These are phyloP conservation scores for Scaptomyza cyrtandrae DNA, from an alignment of 2,888 invertebrate genomes.

Conservation along the genomic window DNA sequence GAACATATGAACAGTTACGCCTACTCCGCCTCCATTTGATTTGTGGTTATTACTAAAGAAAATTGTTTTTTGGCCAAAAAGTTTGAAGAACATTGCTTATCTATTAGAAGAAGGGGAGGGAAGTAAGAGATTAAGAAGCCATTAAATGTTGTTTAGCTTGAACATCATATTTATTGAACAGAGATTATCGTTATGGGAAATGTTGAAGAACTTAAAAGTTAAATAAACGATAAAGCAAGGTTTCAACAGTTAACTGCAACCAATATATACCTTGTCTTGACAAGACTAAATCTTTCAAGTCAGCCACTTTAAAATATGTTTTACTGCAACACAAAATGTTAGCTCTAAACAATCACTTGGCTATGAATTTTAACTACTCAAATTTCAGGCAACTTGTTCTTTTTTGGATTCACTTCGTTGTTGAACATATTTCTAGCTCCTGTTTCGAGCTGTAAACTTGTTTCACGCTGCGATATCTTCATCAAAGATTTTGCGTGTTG, in stretches of 20 bases:
- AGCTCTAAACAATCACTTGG: constrained; percentile 24
- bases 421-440: background rate
- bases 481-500: constrained; percentile 45
- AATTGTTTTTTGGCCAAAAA: constrained; percentile 39
- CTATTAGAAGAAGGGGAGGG: background rate
- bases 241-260: too few species aligned
- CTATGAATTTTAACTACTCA: constrained; percentile 39
- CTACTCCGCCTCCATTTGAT: constrained; percentile 35
- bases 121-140: constrained; percentile 24
- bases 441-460: constrained; percentile 1
- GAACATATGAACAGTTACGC: constrained; percentile 36
- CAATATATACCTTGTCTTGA: too few species aligned
- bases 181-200: background rate
- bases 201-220: background rate
- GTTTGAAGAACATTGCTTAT: constrained; percentile 28
- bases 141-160: constrained; percentile 17
- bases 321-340: background rate
- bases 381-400: constrained; percentile 21
- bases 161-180: constrained; percentile 7
- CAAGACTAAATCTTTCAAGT: too few species aligned
- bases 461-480: constrained; percentile 38
- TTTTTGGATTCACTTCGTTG: background rate
- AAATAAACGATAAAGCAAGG: too few species aligned
- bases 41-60: constrained; percentile 50
- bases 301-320: background rate